phyloP scores from a whole-genome alignment of 1,140 invertebrate genomes.

The Alviniconcha marisindica region DNA sequence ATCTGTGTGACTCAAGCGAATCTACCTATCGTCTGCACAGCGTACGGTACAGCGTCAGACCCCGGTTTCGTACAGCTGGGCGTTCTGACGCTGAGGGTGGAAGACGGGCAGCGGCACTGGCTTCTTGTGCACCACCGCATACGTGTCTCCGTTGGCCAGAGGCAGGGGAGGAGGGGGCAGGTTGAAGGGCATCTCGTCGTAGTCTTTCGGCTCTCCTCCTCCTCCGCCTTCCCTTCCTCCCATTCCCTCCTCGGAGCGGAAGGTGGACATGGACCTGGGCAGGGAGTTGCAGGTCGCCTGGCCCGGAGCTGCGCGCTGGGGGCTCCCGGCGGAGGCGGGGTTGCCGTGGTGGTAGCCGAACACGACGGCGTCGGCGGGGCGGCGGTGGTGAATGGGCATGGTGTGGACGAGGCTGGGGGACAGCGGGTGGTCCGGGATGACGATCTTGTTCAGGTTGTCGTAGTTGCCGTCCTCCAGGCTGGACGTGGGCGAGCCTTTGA shows the following conservation, averaged over 20 bases:
- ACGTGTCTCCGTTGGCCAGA: background rate
- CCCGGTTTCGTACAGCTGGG: constrained; percentile 45
- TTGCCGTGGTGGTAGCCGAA: constrained; percentile 8
- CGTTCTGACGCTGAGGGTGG: constrained; percentile 45
- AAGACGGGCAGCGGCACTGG: constrained; percentile 31
- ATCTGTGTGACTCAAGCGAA: background rate
- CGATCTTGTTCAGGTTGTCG: constrained; percentile 48
- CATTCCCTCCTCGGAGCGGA: constrained; percentile 5
- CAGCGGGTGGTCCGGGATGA: constrained; percentile 38
- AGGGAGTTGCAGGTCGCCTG: no score
- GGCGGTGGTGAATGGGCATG: background rate
- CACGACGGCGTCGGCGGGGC: background rate
- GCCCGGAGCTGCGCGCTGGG: background rate
- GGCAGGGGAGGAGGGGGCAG: constrained; percentile 33
- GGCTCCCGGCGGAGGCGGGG: constrained; percentile 25
- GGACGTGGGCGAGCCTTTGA: background rate
- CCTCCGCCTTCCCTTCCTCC: background rate
- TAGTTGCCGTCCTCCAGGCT: constrained; percentile 41
- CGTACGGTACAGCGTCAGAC: constrained; percentile 31
- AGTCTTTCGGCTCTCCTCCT: background rate
- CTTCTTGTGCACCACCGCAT: constrained; percentile 38
- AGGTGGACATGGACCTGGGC: constrained; percentile 29
- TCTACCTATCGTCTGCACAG: background rate
- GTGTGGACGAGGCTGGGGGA: background rate
- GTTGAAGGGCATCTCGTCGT: constrained; percentile 22